phyloP scores from a whole-genome alignment of 2,113 vertebrate genomes.

The Monopterus albus region DNA sequence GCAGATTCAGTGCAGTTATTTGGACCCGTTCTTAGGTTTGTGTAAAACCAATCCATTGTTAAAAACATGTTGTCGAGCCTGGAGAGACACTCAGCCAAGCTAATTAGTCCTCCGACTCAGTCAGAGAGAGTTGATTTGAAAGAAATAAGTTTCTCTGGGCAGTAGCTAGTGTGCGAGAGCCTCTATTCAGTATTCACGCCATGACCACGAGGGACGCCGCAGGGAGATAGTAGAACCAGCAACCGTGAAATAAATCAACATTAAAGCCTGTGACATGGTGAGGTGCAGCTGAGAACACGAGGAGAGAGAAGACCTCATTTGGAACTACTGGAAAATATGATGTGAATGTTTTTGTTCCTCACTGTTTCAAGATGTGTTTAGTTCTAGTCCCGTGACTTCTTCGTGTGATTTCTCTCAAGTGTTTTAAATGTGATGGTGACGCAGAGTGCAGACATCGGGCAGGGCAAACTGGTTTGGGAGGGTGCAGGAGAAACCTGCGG shows the following conservation, averaged over 20 bases:
- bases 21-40: slow-evolving; percentile 27
- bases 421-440: slow-evolving; percentile 2
- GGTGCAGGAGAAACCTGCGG: slow-evolving; percentile 42
- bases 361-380: too few relatives aligned
- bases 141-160: slow-evolving; percentile 49
- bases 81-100: slow-evolving; percentile 36
- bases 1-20: slow-evolving; percentile 42
- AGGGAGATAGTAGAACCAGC: slow-evolving; percentile 49
- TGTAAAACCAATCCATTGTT: slow-evolving; percentile 55
- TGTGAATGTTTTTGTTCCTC: background rate
- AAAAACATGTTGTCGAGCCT: slow-evolving; percentile 40
- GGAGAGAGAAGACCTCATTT: slow-evolving; percentile 20
- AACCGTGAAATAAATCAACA: slow-evolving; percentile 52
- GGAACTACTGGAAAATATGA: slow-evolving; percentile 51
- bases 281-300: slow-evolving; percentile 21
- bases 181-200: slow-evolving; percentile 53
- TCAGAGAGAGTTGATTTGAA: slow-evolving; percentile 56
- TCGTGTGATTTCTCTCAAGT: slow-evolving; percentile 12
- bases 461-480: slow-evolving; percentile 58
- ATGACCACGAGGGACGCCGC: slow-evolving; percentile 47
- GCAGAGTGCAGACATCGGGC: background rate
- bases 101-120: slow-evolving; percentile 61
- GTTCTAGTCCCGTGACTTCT: slow-evolving; percentile 6
- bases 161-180: slow-evolving; percentile 28
- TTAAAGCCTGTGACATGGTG: slow-evolving; percentile 34